These are phyloP conservation scores for Petromus typicus DNA, from an alignment of 2,113 vertebrate genomes.

Conservation along the genomic window DNA sequence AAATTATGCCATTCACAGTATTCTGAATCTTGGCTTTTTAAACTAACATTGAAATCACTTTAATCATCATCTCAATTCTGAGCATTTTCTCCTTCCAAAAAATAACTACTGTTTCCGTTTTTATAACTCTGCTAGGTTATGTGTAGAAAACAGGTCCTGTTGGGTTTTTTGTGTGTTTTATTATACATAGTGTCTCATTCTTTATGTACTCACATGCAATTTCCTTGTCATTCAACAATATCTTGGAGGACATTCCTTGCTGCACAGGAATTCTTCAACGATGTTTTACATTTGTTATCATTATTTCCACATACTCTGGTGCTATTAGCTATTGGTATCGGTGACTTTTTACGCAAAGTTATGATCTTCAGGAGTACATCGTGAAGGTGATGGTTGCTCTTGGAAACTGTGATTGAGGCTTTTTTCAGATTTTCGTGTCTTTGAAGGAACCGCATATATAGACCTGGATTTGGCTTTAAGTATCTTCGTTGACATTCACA, in stretches of 20 bases:
- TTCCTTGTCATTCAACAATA: background rate
- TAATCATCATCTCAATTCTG: background rate
- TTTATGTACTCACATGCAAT: background rate
- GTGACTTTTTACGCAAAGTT: conserved; percentile 26
- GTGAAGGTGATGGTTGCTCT: background rate
- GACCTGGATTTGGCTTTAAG: background rate
- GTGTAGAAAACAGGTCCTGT: background rate
- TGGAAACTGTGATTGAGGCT: background rate
- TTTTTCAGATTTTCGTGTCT: conserved; percentile 39
- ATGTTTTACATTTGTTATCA: conserved; percentile 9
- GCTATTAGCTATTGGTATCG: background rate
- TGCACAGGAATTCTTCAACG: background rate
- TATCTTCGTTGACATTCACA: background rate
- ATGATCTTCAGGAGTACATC: background rate
- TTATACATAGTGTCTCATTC: background rate
- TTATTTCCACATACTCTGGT: background rate
- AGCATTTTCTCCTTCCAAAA: background rate
- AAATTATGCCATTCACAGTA: background rate
- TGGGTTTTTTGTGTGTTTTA: conserved; percentile 33
- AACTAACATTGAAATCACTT: conserved; percentile 25
- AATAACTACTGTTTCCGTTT: background rate
- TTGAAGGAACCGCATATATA: background rate
- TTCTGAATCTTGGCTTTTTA: conserved; percentile 42
- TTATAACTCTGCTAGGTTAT: background rate
- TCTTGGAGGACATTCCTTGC: background rate